Evolutionary conservation across 1,140 invertebrate genomes (phyloP), one percentile per base, ranked within the genome.

Genomic region (Thalassaphorura encarpata): DNA sequence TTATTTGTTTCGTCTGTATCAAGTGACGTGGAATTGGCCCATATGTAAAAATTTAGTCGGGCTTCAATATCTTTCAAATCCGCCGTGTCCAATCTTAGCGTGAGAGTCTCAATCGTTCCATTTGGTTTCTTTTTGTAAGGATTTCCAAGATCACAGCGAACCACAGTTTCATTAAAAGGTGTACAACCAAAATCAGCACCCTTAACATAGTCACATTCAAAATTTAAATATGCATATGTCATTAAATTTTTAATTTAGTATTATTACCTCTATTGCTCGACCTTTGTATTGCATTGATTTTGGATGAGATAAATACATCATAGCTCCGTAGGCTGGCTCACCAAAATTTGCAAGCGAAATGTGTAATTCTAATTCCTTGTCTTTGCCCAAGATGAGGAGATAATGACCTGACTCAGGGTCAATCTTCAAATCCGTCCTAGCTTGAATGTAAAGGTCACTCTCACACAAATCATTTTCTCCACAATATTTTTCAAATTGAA

Each of bases 401-500:
- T 63, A 66, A 54, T 67, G 49, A 56, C 59, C 51, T 41, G 49
- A 53, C 40, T 58, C 40, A 59, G 23, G 21, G 68, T 59, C 74
- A 66, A 67, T 62, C 73, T 62, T 76, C 29, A 88, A 72, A 66
- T 80, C 74, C 1, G 88, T 70, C 52, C 74, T 72, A 11, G 83
- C 81, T n/a, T 75, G 69, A 0, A 93, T 70, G 52, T 78, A 71
- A n/a, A 96, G 70, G 67, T 92, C 78, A 69, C 89, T 94, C 64
- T 89, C 80, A 69, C 93, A 97, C 23, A 88, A 76, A 66, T 92
- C 88, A 68, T 96, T 89, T 0, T 78, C 73, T 6, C 90, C 92
- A 69, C 92, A 97, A 67, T 96, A 89, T 72, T 94, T 95, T 50
- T 90, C 80, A 74, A 97, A 95, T 23, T 82, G 84, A 2, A 86